Evolutionary conservation across 35 echinoderm and acorn worm species (phyloP).

Genomic region (Diadema setosum): DNA sequence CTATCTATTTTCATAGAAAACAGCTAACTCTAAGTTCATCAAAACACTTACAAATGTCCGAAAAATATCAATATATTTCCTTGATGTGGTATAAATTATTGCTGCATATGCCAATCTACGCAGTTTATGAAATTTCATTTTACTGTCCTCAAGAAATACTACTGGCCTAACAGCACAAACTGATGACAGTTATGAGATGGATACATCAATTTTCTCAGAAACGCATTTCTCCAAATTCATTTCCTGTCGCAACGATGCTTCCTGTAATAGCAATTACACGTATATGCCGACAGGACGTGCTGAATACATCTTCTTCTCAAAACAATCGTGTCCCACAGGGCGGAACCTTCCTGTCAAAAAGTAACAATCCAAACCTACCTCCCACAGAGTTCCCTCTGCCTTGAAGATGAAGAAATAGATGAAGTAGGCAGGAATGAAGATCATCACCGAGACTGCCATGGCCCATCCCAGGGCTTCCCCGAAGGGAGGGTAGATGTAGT

Average conservation of each 20-base stretch:
- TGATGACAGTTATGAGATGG: too few species aligned
- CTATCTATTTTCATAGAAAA: too few species aligned
- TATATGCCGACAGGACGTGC: neutral
- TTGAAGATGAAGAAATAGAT: neutral
- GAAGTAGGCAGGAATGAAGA: conserved; percentile 47
- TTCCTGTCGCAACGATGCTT: neutral
- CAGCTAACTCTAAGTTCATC: too few species aligned
- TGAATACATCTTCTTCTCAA: neutral
- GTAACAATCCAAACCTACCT: neutral
- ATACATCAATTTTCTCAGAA: neutral
- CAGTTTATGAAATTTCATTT: too few species aligned
- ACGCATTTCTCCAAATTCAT: neutral
- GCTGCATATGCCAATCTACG: too few species aligned
- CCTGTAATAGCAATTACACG: too few species aligned
- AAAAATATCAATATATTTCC: too few species aligned
- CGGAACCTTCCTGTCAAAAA: neutral
- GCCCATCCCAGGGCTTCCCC: conserved; percentile 67
- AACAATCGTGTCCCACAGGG: too few species aligned
- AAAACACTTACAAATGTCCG: too few species aligned
- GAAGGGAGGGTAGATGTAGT: conserved; percentile 80
- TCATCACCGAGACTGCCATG: conserved; percentile 53
- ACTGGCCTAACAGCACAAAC: too few species aligned
- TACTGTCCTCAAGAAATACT: too few species aligned
- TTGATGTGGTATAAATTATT: too few species aligned
- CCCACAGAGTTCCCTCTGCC: neutral